Percentiles rank a stretch among this genome's conserved stretches.
phyloP scores from a whole-genome alignment of 1,140 invertebrate species.

The Aphaenogaster floridana region DNA sequence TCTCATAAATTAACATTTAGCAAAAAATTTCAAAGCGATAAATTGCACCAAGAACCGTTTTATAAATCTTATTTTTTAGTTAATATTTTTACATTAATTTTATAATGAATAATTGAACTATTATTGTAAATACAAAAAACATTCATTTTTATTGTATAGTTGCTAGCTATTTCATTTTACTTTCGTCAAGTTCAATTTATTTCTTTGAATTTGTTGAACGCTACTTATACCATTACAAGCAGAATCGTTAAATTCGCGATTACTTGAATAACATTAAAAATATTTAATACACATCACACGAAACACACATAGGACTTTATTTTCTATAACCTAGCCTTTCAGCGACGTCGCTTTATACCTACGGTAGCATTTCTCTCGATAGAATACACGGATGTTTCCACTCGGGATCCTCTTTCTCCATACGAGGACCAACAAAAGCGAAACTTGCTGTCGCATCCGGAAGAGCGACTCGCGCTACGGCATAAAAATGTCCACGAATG shows the following conservation, averaged over 20 bases:
- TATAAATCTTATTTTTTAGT: background rate
- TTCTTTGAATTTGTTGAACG: background rate
- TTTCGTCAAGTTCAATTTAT: background rate
- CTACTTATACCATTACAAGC: conserved; percentile 13
- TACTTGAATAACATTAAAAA: conserved; percentile 17
- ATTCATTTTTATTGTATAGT: background rate
- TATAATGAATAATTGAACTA: background rate
- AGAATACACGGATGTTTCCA: conserved; percentile 25
- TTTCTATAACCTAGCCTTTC: conserved; percentile 8
- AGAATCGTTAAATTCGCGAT: background rate
- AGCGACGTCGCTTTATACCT: background rate
- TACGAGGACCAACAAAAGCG: conserved; percentile 5
- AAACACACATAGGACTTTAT: background rate
- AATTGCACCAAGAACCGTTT: background rate
- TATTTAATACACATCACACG: background rate
- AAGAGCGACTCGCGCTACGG: conserved; percentile 25
- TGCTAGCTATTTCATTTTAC: background rate
- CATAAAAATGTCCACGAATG: conserved; percentile 43
- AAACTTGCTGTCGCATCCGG: conserved; percentile 61
- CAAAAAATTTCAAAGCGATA: background rate
- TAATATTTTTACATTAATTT: conserved; percentile 3
- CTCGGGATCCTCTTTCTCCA: conserved; percentile 31
- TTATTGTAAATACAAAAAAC: background rate
- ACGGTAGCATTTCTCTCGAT: conserved; percentile 8
- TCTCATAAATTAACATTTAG: background rate